Base-by-base conservation (phyloP, 2,888 invertebrate genomes). In the Luperina nickerlii region DNA sequence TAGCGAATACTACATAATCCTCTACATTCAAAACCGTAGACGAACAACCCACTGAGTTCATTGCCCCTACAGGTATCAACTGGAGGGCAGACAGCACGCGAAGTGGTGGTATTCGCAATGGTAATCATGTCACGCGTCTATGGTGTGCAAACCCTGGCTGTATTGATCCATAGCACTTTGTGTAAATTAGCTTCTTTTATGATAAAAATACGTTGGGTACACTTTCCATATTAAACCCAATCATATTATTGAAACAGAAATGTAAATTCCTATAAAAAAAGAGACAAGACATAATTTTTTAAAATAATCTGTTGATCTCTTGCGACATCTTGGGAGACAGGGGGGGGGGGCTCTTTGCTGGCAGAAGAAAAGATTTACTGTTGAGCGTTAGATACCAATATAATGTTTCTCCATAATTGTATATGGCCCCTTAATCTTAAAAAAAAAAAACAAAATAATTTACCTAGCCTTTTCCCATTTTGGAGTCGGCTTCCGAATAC, bases 91-190 rank as follows among this genome's bases (percentile, higher is more conserved):
- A 66, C 32, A 45, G 51, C 83, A 88, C 88, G 83, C 83, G 65
- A 86, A 57, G 57, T 45, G 32, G 66, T 76, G 71, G 51, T 73
- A 66, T 86, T 88, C 57, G 76, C 86, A 74, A 87, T 83, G 70
- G 60, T 66, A 83, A 77, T 75, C 69, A 57, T 67, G 78, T 74
- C 83, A 85, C 74, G 74, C 71, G 48, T 67, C 65, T 27, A 74
- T 60, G 42, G 60, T 80, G 75, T 82, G 82, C 77, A 82, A 70
- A 51, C 73, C 68, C 66, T 74, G 51, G 62, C 15, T 15, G 38
- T 83, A 86, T 80, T 75, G 86, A 85, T 83, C 73, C 62, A 27
- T 45, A n/a, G 45, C 48, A 20, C 27, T 69, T 67, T 54, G 2
- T 5, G 0, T 63, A 63, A 74, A 54, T 54, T 24, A 60, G 24